Conservation (phyloP, 2,113 vertebrate species). For the Bos indicus region DNA sequence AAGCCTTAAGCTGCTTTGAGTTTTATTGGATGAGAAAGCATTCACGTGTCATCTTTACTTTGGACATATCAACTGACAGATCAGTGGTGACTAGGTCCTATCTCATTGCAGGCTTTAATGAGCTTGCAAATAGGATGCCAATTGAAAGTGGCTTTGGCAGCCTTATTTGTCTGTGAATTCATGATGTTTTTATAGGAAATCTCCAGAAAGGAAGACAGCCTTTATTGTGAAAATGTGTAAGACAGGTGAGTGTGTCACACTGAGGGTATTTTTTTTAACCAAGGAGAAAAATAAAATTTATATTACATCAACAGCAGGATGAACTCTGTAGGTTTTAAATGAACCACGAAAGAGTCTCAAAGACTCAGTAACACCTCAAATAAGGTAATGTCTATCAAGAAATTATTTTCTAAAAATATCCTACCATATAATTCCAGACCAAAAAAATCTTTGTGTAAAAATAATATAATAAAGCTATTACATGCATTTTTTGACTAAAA, state of each 20-base stretch:
- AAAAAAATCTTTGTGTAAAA: background rate
- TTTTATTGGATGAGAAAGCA: conserved; percentile 35
- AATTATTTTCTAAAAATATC: background rate
- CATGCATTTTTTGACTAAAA: background rate
- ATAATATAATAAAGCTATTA: background rate
- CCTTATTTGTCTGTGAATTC: background rate
- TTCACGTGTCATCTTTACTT: background rate
- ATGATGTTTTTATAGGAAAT: background rate
- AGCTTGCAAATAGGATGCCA: conserved; percentile 23
- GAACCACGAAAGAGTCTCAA: background rate
- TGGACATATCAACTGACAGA: conserved; percentile 1
- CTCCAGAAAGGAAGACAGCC: background rate
- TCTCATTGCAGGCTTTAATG: conserved; percentile 26
- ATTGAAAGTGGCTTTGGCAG: conserved; percentile 29
- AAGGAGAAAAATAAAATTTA: background rate
- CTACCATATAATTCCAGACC: background rate
- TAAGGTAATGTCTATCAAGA: background rate
- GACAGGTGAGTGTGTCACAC: background rate
- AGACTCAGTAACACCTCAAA: background rate
- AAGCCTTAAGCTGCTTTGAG: background rate
- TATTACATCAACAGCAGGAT: background rate
- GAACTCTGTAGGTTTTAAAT: background rate
- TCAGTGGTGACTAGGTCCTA: background rate
- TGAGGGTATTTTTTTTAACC: background rate
- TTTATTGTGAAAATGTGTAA: background rate